Evolutionary conservation across 2,797 vertebrate genomes (phyloP), one percentile per base, ranked within the genome.

Genomic region (Rhinella marina): DNA sequence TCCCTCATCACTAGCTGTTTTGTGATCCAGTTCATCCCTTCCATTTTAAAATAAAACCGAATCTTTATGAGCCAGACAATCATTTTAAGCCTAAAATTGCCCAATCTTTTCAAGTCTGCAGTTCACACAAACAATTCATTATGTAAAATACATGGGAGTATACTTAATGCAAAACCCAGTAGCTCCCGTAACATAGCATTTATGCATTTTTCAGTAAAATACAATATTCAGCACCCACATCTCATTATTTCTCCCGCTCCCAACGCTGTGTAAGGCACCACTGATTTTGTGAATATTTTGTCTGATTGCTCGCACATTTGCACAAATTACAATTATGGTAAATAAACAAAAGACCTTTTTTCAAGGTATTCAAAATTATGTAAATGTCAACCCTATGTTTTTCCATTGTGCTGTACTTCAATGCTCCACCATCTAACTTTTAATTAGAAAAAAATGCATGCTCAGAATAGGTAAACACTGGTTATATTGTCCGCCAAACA

Each of bases 301-400:
- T 89, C 78, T 57, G 82, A 70, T 82, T 78, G 72, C 82, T 86
- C 41, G 25, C 21, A 79, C 81, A 84, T 86, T 89, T 73, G 25
- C 88, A 80, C 80, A 89, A 83, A 78, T 89, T 89, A 75, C 85
- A 82, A 82, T 89, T 83, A 89, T 54, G 23, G 84, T 89, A 89
- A 89, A 89, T 89, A 89, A 89, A 89, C 85, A 89, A 89, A 81
- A 75, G 62, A 56, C 17, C 32, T 86, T 66, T 66, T 88, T 81
- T 86, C 56, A 86, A 86, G 81, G 73, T 80, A 86, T 86, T 86
- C 7, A 32, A 48, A 83, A 89, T 86, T 86, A 89, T 86, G 88
- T 86, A 89, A 89, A 89, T 86, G 19, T 11, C 13, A 89, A 64
- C 59, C 72, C 81, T 83, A 72, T 80, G 80, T 84, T 82, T 88